Evolutionary conservation across 2,888 invertebrate genomes (phyloP).

Genomic region (Sarcophaga carnaria): DNA sequence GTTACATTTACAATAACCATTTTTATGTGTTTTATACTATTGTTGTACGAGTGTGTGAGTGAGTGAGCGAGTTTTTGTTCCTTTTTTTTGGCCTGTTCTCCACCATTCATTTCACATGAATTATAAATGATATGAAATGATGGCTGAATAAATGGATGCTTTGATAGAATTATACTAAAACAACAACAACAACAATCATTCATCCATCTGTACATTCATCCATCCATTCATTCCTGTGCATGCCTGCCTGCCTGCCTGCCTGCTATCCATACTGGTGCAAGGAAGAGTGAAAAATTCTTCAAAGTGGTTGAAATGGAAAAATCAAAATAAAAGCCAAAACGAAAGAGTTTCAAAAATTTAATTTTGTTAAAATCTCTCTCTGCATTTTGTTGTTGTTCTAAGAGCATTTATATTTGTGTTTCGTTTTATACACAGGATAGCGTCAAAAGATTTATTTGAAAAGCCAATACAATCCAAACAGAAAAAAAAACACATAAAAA

Average conservation of each 20-base stretch:
- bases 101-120: not conserved
- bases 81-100: not conserved
- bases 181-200: not conserved
- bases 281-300: slow-evolving; percentile 34
- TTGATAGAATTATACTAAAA: slow-evolving; percentile 54
- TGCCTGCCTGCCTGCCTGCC: not conserved
- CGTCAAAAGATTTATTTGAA: not conserved
- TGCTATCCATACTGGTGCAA: not conserved
- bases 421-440: not conserved
- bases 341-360: slow-evolving; percentile 62
- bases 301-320: slow-evolving; percentile 1
- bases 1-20: slow-evolving; percentile 53
- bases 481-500: not conserved
- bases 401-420: not conserved
- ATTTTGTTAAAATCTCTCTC: slow-evolving; percentile 59
- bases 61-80: not conserved
- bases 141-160: slow-evolving; percentile 47
- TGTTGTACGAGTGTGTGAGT: not conserved
- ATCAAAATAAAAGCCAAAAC: slow-evolving; percentile 22
- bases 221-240: no score
- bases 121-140: not conserved
- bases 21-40: slow-evolving; percentile 24
- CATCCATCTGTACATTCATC: not conserved
- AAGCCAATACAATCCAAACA: not conserved
- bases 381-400: not conserved